Evolutionary conservation across 2,888 invertebrate species (phyloP).

Genomic region (Drosophila vallismaia): DNA sequence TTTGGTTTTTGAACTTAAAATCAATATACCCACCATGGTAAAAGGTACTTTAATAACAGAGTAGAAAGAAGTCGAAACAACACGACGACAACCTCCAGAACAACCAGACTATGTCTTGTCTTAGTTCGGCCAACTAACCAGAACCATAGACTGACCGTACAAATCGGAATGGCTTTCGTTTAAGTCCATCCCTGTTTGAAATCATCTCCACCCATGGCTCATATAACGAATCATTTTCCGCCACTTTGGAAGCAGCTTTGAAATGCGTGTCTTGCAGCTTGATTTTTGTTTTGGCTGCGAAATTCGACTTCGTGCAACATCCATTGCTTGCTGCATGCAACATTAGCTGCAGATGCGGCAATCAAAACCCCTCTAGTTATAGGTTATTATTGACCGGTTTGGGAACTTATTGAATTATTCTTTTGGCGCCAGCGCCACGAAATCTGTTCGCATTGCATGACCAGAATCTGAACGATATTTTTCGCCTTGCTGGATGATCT

Average conservation of each 20-base stretch:
- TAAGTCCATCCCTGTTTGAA: constrained; percentile 5
- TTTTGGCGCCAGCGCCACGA: constrained; percentile 57
- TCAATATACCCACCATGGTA: background rate
- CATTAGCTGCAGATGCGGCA: constrained; percentile 32
- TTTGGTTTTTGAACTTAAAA: background rate
- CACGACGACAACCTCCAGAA: constrained; percentile 16
- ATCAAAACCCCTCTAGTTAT: constrained; percentile 56
- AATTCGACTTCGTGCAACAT: constrained; percentile 21
- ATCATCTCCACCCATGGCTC: background rate
- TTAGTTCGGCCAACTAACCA: constrained; percentile 45
- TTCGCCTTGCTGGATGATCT: constrained; percentile 20
- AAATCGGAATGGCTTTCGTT: constrained; percentile 54
- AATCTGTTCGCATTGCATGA: constrained; percentile 30
- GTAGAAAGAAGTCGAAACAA: constrained; percentile 35
- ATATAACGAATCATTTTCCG: constrained; percentile 49
- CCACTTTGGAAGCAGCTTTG: constrained; percentile 53
- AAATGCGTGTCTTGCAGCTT: constrained; percentile 66
- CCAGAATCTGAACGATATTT: constrained; percentile 10
- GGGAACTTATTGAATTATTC: constrained; percentile 70
- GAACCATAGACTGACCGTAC: constrained; percentile 60
- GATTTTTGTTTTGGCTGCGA: constrained; percentile 16
- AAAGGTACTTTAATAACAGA: constrained; percentile 68
- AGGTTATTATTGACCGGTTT: constrained; percentile 62
- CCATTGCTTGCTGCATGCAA: constrained; percentile 28
- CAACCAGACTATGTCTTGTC: constrained; percentile 63